phyloP scores from a whole-genome alignment of 2,797 vertebrate genomes.

The Danio kyathit region DNA sequence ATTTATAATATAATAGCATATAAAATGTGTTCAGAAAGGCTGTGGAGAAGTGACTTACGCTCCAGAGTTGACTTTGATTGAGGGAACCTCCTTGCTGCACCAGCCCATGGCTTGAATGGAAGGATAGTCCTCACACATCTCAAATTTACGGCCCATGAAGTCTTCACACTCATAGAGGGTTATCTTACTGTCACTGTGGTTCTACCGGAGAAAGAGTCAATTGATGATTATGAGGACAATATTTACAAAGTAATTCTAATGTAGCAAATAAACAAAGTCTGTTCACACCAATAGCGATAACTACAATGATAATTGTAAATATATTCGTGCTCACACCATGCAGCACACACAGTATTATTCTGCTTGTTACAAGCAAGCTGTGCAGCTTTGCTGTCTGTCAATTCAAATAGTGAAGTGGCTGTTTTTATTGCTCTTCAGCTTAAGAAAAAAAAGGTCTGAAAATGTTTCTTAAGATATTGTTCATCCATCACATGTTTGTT shows the following conservation, averaged over 20 bases:
- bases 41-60: slow-evolving; percentile 81
- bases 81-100: slow-evolving; percentile 94
- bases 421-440: no score
- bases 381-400: no score
- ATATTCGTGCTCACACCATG: no score
- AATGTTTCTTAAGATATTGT: no score
- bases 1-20: no score
- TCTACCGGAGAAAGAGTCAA: slow-evolving; percentile 64
- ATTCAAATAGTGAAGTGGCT: no score
- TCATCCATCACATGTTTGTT: no score
- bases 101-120: slow-evolving; percentile 97
- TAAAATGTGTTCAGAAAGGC: not conserved
- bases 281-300: no score
- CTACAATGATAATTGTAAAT: no score
- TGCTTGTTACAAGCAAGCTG: no score
- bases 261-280: not conserved
- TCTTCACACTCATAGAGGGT: slow-evolving; percentile 92
- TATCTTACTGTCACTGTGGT: slow-evolving; percentile 91
- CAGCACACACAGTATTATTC: no score
- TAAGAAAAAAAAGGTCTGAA: no score
- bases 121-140: slow-evolving; percentile 94
- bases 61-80: slow-evolving; percentile 94
- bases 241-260: not conserved
- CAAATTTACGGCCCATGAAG: slow-evolving; percentile 95
- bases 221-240: not conserved